Evolutionary conservation across 2,888 invertebrate species (phyloP).

Genomic region (Drosophila trichaetosa): DNA sequence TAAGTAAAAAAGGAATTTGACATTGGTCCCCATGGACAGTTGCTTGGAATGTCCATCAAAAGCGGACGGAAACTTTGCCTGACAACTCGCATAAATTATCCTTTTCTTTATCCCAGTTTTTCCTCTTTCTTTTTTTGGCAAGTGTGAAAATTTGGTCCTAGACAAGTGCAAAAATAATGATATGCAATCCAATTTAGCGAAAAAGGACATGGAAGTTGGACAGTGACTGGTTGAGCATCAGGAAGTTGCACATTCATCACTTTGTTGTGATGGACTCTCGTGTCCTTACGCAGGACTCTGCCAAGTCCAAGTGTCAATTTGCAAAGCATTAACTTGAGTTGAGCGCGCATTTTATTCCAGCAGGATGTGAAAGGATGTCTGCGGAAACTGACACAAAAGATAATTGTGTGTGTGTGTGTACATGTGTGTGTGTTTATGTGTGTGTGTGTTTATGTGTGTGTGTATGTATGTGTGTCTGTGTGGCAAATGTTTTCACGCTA

Average conservation of each 20-base stretch:
- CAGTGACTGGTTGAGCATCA: slow-evolving; percentile 30
- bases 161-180: slow-evolving; percentile 80
- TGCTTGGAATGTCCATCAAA: slow-evolving; percentile 76
- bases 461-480: slow-evolving; percentile 30
- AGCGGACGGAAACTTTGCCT: slow-evolving; percentile 40
- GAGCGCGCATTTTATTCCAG: slow-evolving; percentile 32
- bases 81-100: slow-evolving; percentile 76
- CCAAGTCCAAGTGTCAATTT: slow-evolving; percentile 72
- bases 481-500: slow-evolving; percentile 65
- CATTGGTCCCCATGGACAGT: slow-evolving; percentile 57
- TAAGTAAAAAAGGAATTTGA: slow-evolving; percentile 31
- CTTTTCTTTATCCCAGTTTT: slow-evolving; percentile 46
- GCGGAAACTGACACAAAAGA: slow-evolving; percentile 20
- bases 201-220: slow-evolving; percentile 44
- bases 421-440: neutral
- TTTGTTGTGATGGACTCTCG: slow-evolving; percentile 70
- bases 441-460: slow-evolving; percentile 19
- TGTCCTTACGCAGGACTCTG: neutral
- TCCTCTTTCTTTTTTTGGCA: slow-evolving; percentile 25
- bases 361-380: slow-evolving; percentile 9
- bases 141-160: slow-evolving; percentile 71
- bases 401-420: slow-evolving; percentile 6
- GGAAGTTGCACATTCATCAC: slow-evolving; percentile 81
- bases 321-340: slow-evolving; percentile 70
- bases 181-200: slow-evolving; percentile 76